phyloP scores from a whole-genome alignment of 64 coral and sea anemone genomes.

The Astreopora myriophthalma region DNA sequence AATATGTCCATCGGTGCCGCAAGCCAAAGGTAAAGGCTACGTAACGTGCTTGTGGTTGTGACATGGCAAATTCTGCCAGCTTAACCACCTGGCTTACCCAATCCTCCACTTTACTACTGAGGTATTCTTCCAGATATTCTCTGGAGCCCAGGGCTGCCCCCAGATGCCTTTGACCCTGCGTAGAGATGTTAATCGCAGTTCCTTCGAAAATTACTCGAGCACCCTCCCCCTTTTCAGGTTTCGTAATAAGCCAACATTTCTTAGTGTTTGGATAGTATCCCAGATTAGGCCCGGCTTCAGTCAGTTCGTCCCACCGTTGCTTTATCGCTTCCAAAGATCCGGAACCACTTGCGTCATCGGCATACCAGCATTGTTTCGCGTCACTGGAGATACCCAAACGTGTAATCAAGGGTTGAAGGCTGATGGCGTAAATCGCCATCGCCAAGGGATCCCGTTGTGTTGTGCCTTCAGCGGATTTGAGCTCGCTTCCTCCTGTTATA shows the following conservation, averaged over 20 bases:
- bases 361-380: not conserved
- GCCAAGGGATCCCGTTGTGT: too few species aligned
- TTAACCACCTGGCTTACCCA: not conserved
- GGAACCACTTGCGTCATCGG: not conserved
- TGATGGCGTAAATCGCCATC: too few species aligned
- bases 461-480: too few species aligned
- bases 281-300: not conserved
- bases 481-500: too few species aligned
- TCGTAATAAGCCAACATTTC: slow-evolving; percentile 40
- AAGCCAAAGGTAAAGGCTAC: slow-evolving; percentile 5
- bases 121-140: slow-evolving; percentile 3
- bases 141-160: not conserved
- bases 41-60: slow-evolving; percentile 17
- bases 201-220: not conserved
- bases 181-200: slow-evolving; percentile 3
- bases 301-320: slow-evolving; percentile 8
- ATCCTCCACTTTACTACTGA: not conserved
- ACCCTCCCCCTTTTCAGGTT: not conserved
- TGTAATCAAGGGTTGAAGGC: too few species aligned
- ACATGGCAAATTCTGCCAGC: slow-evolving; percentile 30
- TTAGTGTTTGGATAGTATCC: slow-evolving; percentile 21
- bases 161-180: slow-evolving; percentile 1
- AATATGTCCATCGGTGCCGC: slow-evolving; percentile 4
- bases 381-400: not conserved
- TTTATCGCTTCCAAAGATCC: not conserved